Base-by-base conservation (phyloP, 1,140 invertebrate genomes). In the Charaxes varanes region DNA sequence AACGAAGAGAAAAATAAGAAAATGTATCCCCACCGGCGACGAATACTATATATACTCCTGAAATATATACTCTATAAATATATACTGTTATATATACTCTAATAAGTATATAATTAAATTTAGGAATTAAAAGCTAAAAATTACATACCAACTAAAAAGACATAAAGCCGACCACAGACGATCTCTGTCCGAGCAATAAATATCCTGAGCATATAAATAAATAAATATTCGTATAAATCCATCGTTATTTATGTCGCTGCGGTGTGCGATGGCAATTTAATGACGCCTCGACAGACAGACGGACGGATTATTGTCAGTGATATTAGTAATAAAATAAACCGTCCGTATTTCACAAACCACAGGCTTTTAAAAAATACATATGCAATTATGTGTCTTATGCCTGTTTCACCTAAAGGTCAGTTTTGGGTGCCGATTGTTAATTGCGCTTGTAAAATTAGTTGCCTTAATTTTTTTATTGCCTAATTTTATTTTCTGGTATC, bases 181-280 rank as follows among this genome's bases (percentile, higher is more conserved):
- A 24, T 7, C 35, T 35, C 8, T 24, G 40, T 8, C 27, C 34
- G 30, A 43, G 34, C 33, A 45, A 63, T 71, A 71, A 68, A 71
- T 61, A 56, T 55, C 46, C 55, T 41, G 37, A 21, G 31, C 37
- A 30, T 40, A 63, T 58, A 70, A 62, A 69, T 55, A 51, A 55
- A 58, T 63, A 64, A 58, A 69, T 63, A 63, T 38, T 49, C 32
- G 34, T 47, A 65, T 67, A 62, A 68, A 68, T 63, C 56, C 53
- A 13, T 58, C 46, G 54, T 62, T 58, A 71, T 71, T 71, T 63
- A 71, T 63, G 59, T 57, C 53, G 42, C 16, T 57, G 62, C 57
- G 48, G 34, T 37, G 41, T 27, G 35, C 56, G 54, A 70, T 65
- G 63, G 55, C 37, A 45, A 46, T 72, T 66, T 68, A 68, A 72